Evolutionary conservation across 2,113 vertebrate species (phyloP).

Genomic region (Chiloscyllium plagiosum): DNA sequence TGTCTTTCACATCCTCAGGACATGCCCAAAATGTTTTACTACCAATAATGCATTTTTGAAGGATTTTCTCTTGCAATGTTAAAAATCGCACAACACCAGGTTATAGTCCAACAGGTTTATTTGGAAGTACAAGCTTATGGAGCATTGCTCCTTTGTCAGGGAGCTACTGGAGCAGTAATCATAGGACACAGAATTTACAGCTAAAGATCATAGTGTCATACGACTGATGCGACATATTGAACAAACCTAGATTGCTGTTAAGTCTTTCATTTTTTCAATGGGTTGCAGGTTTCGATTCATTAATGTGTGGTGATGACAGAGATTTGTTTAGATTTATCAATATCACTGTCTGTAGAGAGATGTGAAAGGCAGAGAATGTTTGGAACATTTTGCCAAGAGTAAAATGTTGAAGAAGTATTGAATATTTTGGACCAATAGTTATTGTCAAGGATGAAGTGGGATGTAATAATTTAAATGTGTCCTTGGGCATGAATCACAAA

Average conservation of each 20-base stretch:
- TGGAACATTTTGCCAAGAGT: neutral
- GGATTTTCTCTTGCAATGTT: neutral
- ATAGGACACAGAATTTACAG: too few species aligned
- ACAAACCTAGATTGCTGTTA: too few species aligned
- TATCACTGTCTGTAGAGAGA: neutral
- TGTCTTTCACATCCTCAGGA: neutral
- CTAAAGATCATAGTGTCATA: too few species aligned
- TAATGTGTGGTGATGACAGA: neutral
- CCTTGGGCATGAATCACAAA: too few species aligned
- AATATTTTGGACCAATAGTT: neutral
- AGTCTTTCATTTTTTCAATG: too few species aligned
- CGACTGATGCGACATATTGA: too few species aligned
- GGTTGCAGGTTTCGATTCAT: too few species aligned
- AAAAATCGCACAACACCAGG: too few species aligned
- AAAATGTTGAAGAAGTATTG: neutral
- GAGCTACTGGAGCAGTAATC: too few species aligned
- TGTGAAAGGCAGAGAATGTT: neutral
- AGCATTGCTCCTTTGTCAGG: too few species aligned
- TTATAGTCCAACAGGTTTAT: too few species aligned
- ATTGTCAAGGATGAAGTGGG: neutral
- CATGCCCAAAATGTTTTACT: neutral
- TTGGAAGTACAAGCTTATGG: too few species aligned
- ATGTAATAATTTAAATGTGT: neutral
- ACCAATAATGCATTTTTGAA: neutral
- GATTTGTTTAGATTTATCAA: neutral